Conservation (phyloP, 2,888 invertebrate genomes). For the Plagodis dolabraria region DNA sequence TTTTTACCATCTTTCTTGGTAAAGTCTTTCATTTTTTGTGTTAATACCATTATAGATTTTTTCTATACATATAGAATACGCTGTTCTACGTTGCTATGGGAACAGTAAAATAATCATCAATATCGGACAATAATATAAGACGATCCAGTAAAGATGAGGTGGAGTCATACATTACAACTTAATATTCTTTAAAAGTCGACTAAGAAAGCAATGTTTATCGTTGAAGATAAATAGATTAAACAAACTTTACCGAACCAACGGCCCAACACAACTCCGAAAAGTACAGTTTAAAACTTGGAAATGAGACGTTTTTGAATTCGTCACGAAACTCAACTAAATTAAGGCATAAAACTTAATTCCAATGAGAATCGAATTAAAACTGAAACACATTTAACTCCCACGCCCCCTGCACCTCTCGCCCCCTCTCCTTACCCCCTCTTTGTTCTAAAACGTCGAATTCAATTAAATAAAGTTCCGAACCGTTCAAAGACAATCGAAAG, state of each 20-base stretch:
- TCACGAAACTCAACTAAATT: conserved; percentile 4
- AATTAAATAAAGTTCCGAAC: conserved; percentile 15
- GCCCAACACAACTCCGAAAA: neutral
- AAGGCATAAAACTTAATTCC: conserved; percentile 6
- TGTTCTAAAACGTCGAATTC: conserved; percentile 12
- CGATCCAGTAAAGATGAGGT: no score
- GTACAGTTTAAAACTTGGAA: neutral
- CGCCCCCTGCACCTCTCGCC: neutral
- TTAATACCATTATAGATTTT: no score
- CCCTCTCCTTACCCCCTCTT: neutral
- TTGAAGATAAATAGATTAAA: neutral
- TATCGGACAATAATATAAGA: no score
- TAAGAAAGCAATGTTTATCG: no score
- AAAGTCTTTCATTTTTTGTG: no score
- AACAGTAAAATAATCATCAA: no score
- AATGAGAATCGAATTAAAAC: conserved; percentile 11
- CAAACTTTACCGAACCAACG: neutral
- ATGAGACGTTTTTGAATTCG: neutral
- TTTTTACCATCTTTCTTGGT: no score
- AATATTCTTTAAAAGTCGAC: no score
- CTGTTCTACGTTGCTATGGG: no score
- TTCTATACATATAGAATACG: no score
- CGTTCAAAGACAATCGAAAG: conserved; percentile 13
- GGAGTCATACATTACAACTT: no score
- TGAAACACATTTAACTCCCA: conserved; percentile 8